Base-by-base conservation (phyloP, 2,888 invertebrate genomes). In the Machimus rusticus region DNA sequence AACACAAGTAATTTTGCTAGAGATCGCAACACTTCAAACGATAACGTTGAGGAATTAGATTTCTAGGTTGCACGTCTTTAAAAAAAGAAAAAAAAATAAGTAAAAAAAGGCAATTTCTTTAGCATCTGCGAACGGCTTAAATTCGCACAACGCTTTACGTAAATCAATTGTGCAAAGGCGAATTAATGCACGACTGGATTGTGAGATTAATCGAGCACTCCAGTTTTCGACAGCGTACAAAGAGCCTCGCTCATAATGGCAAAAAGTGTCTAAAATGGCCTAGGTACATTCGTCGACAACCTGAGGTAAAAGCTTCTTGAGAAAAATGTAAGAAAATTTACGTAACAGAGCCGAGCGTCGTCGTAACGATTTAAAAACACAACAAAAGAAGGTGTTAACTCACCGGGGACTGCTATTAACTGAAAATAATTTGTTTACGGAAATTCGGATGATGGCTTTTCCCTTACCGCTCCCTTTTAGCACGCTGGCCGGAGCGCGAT, bases 101-200 rank as follows among this genome's bases (percentile, higher is more conserved):
- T 12, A 12, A 31, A 31, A 74, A 74, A 74, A 74, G 46, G 46
- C 23, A 14, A 31, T 79, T 79, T 23, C 43, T 46, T 79, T 28
- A 31, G 23, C 23, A 43, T 37, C 78, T 19, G n/a, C n/a, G 12
- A 39, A 1, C 66, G 28, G 23, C 23, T 66, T 9, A 66, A 66
- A 23, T 66, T 66, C 28, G 66, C 43, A 19, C 43, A 43, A 16
- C 9, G 39, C 28, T 79, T 79, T 79, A 79, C 79, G 79, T 79
- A 79, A 79, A 79, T 79, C 51, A 79, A 79, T 79, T 79, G 79
- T 51, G 31, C 9, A 79, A 79, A 51, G 5, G 78, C 78, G 43
- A 37, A 78, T 23, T 79, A 79, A 28, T 76, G 37, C 34, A 76
- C 51, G 51, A 23, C 46, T 79, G 79, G 39, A 78, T 23, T n/a